phyloP scores from a whole-genome alignment of 2,113 vertebrate genomes.

The Glaucomys volans region DNA sequence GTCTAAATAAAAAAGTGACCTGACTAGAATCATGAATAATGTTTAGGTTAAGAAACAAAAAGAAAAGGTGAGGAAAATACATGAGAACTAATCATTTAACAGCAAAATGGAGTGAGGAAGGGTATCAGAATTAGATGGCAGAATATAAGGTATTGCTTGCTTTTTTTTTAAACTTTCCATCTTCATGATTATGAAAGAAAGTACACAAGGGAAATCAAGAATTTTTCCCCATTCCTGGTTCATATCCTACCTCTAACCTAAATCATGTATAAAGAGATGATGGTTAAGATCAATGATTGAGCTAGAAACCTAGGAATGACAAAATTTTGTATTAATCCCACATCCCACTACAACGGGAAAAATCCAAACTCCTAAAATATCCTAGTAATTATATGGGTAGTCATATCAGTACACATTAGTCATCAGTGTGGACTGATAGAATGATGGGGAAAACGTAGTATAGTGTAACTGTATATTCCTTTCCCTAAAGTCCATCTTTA shows the following conservation, averaged over 20 bases:
- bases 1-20: not conserved
- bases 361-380: not conserved
- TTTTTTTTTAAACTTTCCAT: not conserved
- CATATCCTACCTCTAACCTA: not conserved
- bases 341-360: not conserved
- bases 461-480: not conserved
- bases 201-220: not conserved
- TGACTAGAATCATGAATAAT: not conserved
- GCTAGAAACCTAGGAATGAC: not conserved
- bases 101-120: not conserved
- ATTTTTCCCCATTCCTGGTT: not conserved
- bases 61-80: not conserved
- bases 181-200: not conserved
- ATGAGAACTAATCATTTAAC: not conserved
- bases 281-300: not conserved
- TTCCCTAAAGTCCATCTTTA: not conserved
- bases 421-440: not conserved
- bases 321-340: not conserved
- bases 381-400: not conserved
- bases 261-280: not conserved
- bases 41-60: not conserved
- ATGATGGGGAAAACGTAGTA: fast-evolving
- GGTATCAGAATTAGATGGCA: not conserved
- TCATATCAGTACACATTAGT: not conserved
- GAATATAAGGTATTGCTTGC: not conserved